Conservation (phyloP, 2,797 vertebrate species). For the Vireo griseus region DNA sequence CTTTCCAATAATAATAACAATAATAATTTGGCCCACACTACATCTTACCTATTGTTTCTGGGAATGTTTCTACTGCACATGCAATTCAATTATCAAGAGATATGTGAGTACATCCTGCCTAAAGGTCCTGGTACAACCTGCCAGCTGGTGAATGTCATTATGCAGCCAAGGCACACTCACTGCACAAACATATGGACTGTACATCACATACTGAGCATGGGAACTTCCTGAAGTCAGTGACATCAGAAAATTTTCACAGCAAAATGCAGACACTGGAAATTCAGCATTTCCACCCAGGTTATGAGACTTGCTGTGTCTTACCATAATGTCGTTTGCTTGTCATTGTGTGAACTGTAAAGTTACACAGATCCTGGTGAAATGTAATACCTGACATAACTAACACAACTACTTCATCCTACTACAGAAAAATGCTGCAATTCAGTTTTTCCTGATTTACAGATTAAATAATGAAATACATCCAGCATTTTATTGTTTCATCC, state of each 20-base stretch:
- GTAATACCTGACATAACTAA: neutral
- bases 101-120: neutral
- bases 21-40: neutral
- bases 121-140: neutral
- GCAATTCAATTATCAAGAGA: neutral
- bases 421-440: neutral
- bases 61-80: neutral
- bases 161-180: neutral
- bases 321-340: neutral
- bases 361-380: neutral
- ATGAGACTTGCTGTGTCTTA: neutral
- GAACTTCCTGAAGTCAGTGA: neutral
- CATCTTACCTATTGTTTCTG: neutral
- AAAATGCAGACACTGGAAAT: neutral
- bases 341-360: neutral
- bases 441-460: neutral
- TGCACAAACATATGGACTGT: neutral
- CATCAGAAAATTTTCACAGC: neutral
- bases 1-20: neutral
- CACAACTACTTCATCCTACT: neutral
- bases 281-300: neutral
- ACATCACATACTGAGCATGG: neutral
- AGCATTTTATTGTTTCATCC: neutral
- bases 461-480: neutral
- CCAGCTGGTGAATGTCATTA: neutral